Percentiles rank a stretch among this genome's conserved stretches.
phyloP scores from a whole-genome alignment of 2,113 vertebrate genomes.

The Coturnix japonica region DNA sequence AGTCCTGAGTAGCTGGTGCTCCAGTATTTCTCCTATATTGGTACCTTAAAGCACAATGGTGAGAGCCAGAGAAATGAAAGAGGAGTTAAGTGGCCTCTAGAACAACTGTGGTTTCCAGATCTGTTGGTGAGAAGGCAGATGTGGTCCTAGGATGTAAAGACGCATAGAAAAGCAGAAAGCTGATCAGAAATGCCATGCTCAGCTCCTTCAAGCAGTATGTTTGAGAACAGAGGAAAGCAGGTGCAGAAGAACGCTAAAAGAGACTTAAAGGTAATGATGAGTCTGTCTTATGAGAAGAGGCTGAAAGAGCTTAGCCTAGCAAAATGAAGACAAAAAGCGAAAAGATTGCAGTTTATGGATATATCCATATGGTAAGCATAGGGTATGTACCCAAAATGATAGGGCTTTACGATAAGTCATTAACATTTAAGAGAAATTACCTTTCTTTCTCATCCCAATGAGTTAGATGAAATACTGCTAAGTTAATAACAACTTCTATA shows the following conservation, averaged over 20 bases:
- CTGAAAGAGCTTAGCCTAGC: neutral
- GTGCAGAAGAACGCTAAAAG: neutral
- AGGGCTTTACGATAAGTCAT: neutral
- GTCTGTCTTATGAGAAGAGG: neutral
- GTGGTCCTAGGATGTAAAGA: neutral
- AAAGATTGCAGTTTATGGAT: neutral
- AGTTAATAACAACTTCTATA: neutral
- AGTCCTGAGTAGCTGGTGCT: neutral
- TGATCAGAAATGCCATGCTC: neutral
- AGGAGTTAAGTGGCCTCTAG: neutral
- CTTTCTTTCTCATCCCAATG: neutral
- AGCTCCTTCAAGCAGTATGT: neutral
- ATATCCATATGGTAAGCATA: neutral
- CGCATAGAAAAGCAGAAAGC: neutral
- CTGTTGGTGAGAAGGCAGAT: neutral
- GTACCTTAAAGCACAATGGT: neutral
- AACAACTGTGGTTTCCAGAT: neutral
- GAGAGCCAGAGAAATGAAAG: neutral
- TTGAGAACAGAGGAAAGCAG: conserved; percentile 11
- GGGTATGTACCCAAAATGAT: neutral
- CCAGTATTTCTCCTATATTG: neutral
- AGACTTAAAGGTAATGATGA: neutral
- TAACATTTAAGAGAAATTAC: conserved; percentile 19
- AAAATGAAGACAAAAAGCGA: neutral
- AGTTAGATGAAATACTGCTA: neutral